These are phyloP conservation scores for Parascotia fuliginaria DNA, from an alignment of 2,888 invertebrate genomes.

Conservation along the genomic window DNA sequence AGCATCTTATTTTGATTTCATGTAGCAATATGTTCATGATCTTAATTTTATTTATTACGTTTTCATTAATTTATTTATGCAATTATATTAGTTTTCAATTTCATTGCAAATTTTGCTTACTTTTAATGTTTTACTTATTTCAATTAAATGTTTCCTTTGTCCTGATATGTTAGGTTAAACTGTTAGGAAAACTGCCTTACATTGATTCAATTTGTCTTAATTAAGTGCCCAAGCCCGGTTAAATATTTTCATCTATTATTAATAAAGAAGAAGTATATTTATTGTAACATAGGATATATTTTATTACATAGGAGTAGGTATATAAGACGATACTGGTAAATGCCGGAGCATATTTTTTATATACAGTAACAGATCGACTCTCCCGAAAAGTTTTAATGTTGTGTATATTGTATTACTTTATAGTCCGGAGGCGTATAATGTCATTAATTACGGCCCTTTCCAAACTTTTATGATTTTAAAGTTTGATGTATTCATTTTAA, in stretches of 20 bases:
- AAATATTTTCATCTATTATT: background rate
- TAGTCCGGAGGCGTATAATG: background rate
- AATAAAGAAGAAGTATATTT: background rate
- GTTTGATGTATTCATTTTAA: background rate
- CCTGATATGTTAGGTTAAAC: background rate
- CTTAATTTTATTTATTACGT: background rate
- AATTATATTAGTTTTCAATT: background rate
- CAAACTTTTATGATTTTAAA: background rate
- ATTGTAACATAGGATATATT: background rate
- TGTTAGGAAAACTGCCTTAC: background rate
- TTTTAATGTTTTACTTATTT: background rate
- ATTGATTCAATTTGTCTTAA: background rate
- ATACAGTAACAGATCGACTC: constrained; percentile 6
- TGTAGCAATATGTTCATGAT: background rate
- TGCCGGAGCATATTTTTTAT: constrained; percentile 1
- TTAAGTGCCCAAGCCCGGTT: background rate
- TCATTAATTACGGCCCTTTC: background rate
- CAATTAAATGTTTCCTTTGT: background rate
- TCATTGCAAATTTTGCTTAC: background rate
- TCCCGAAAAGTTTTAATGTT: constrained; percentile 3
- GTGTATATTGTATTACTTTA: background rate
- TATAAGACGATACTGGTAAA: background rate
- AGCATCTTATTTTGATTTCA: background rate
- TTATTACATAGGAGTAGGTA: background rate
- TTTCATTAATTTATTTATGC: background rate